phyloP scores from a whole-genome alignment of 2,888 invertebrate species.

The Hypsopygia costalis region DNA sequence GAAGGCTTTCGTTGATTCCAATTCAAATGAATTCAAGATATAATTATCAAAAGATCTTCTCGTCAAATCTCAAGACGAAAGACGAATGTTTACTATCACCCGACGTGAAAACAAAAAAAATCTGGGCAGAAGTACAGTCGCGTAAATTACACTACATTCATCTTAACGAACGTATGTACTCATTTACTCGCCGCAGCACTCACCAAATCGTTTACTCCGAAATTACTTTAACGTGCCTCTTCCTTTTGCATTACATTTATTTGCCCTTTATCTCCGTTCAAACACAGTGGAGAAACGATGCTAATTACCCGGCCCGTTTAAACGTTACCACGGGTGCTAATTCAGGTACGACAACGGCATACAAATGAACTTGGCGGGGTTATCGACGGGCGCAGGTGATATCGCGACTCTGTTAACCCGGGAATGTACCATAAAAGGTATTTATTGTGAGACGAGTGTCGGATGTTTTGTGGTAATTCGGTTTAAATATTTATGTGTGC shows the following conservation, averaged over 20 bases:
- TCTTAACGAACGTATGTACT: too few species aligned
- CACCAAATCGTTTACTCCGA: background rate
- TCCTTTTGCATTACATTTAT: background rate
- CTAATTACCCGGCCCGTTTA: background rate
- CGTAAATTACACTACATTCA: too few species aligned
- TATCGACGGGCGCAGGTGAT: constrained; percentile 8
- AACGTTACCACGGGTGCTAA: constrained; percentile 4
- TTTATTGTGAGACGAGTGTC: background rate
- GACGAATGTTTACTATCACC: too few species aligned
- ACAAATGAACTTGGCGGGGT: constrained; percentile 8
- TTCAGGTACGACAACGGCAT: constrained; percentile 5
- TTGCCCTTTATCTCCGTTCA: background rate
- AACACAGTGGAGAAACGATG: background rate
- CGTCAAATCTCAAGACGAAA: too few species aligned
- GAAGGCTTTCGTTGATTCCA: too few species aligned
- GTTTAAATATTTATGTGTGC: background rate
- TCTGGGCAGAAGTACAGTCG: too few species aligned
- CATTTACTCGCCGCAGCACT: too few species aligned
- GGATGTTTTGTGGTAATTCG: background rate
- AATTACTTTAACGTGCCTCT: background rate
- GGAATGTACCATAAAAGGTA: background rate
- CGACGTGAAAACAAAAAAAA: too few species aligned
- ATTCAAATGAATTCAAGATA: too few species aligned
- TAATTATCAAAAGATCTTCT: too few species aligned
- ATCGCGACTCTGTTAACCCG: background rate